phyloP scores from a whole-genome alignment of 1,140 invertebrate genomes.

The Zeugodacus cucurbitae region DNA sequence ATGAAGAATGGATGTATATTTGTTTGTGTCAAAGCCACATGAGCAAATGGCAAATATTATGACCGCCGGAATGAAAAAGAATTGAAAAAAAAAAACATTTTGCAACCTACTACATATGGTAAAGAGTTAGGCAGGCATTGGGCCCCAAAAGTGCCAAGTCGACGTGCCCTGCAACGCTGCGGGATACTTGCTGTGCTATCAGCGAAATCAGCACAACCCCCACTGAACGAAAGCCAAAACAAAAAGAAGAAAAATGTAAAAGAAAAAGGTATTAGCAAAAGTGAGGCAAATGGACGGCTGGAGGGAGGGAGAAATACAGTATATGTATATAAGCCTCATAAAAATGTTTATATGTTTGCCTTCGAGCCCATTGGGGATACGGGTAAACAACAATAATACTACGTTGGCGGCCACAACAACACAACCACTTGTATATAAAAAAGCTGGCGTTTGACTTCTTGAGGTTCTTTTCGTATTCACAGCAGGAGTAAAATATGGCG shows the following conservation, averaged over 20 bases:
- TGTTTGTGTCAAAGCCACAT: background rate
- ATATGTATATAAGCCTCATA: background rate
- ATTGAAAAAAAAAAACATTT: background rate
- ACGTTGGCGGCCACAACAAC: background rate
- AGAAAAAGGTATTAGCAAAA: background rate
- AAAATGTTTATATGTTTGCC: background rate
- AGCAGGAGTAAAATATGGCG: background rate
- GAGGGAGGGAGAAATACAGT: background rate
- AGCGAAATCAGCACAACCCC: background rate
- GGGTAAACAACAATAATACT: background rate
- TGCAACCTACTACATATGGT: background rate
- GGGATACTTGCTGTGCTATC: constrained; percentile 14
- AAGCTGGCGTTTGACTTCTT: background rate
- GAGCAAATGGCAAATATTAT: constrained; percentile 6
- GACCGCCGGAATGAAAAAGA: background rate
- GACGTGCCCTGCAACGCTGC: background rate
- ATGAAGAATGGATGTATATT: background rate
- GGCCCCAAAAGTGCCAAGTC: background rate
- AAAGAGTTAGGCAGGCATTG: background rate
- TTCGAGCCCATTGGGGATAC: background rate
- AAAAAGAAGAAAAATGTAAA: background rate
- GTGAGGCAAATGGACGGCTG: background rate
- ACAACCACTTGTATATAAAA: background rate
- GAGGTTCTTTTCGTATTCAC: background rate
- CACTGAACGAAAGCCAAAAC: constrained; percentile 3